Evolutionary conservation across 2,888 invertebrate genomes (phyloP).

Genomic region (Aromia moschata): DNA sequence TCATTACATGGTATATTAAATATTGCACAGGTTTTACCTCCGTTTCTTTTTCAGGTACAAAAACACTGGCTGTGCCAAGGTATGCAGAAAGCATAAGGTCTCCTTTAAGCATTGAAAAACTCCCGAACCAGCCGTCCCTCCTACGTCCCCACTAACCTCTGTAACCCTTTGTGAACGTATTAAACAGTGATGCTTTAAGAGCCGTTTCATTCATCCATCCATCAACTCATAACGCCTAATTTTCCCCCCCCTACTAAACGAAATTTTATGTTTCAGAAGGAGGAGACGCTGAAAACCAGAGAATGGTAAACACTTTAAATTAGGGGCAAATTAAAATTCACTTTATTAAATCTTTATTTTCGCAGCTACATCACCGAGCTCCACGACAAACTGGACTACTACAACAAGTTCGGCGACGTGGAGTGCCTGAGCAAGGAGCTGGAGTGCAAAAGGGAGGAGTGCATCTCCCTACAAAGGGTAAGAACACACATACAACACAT

Average conservation of each 20-base stretch:
- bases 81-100: slow-evolving; percentile 25
- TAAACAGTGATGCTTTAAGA: not conserved
- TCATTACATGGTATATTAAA: no score
- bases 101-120: not conserved
- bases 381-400: slow-evolving; percentile 38
- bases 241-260: no score
- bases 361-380: slow-evolving; percentile 40
- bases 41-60: slow-evolving; percentile 35
- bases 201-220: slow-evolving; percentile 7
- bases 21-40: no score
- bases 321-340: not conserved
- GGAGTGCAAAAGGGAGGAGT: slow-evolving; percentile 46
- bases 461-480: slow-evolving; percentile 50
- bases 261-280: slow-evolving; percentile 33
- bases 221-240: no score
- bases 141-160: not conserved
- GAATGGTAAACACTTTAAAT: slow-evolving; percentile 43
- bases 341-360: no score
- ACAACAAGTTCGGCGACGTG: slow-evolving; percentile 38
- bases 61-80: slow-evolving; percentile 27
- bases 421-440: slow-evolving; percentile 41
- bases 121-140: not conserved
- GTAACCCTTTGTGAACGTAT: not conserved
- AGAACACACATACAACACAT: no score
- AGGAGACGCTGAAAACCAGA: slow-evolving; percentile 39